phyloP scores from a whole-genome alignment of 2,113 vertebrate genomes.

The Trogon melanurus region DNA sequence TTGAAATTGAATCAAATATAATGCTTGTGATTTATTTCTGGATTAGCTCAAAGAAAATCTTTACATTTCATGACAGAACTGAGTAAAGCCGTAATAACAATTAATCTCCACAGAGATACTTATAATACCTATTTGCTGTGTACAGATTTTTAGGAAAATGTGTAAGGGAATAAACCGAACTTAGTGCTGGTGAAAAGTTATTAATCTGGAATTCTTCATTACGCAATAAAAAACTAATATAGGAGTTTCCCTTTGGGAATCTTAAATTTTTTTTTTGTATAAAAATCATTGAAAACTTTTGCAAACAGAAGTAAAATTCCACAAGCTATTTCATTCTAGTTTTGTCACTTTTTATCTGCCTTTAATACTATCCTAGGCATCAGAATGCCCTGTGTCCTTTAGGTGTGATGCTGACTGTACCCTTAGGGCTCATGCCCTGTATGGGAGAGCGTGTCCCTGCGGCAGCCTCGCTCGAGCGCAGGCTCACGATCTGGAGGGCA shows the following conservation, averaged over 20 bases:
- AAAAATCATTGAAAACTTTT: background rate
- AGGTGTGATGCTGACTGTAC: background rate
- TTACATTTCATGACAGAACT: background rate
- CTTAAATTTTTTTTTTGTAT: background rate
- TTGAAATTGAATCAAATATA: background rate
- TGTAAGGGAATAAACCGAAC: background rate
- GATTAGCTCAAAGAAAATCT: slow-evolving; percentile 18
- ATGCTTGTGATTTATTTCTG: slow-evolving; percentile 1
- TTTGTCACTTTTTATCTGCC: background rate
- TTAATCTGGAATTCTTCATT: background rate
- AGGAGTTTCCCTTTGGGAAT: background rate
- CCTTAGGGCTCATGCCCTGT: too few species aligned
- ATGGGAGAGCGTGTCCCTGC: accelerated
- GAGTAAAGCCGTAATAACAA: slow-evolving; percentile 29
- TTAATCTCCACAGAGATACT: slow-evolving; percentile 39
- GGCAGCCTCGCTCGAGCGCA: background rate
- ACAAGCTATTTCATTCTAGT: background rate
- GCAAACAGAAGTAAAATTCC: background rate
- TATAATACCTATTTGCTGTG: background rate
- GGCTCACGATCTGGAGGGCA: background rate
- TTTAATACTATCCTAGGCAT: background rate
- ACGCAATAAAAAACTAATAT: background rate
- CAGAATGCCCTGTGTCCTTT: background rate
- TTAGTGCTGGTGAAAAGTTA: background rate
- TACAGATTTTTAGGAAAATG: background rate